phyloP scores from a whole-genome alignment of 2,888 invertebrate species.

The Lithophane ornitopus region DNA sequence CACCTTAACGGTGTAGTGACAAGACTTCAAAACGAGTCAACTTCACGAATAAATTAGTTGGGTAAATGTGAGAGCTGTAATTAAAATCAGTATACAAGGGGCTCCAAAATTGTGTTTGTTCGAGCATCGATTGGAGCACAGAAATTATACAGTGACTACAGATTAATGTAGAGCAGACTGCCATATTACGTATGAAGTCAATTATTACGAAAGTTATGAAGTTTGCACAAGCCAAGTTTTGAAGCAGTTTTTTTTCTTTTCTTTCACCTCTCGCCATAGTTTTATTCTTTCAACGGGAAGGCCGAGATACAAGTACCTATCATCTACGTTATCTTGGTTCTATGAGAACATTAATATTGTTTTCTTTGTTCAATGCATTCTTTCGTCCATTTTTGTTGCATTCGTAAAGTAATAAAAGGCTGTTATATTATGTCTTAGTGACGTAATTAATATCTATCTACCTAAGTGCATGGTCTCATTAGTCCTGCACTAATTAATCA shows the following conservation, averaged over 20 bases:
- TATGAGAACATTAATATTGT: constrained; percentile 3
- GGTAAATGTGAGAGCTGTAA: constrained; percentile 53
- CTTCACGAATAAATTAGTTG: constrained; percentile 61
- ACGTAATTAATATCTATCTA: constrained; percentile 7
- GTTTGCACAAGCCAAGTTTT: constrained; percentile 40
- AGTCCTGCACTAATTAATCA: constrained; percentile 13
- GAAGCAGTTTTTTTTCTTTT: constrained; percentile 26
- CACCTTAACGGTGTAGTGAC: constrained; percentile 58
- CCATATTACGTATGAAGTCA: constrained; percentile 37
- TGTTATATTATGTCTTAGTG: not conserved
- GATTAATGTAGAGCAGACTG: constrained; percentile 21
- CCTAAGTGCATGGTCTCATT: constrained; percentile 3
- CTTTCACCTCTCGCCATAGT: constrained; percentile 13
- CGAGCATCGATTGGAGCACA: constrained; percentile 44
- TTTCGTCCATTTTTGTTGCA: not conserved
- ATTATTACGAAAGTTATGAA: constrained; percentile 38
- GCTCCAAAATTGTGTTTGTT: constrained; percentile 39
- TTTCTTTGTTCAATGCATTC: constrained; percentile 12
- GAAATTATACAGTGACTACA: constrained; percentile 34
- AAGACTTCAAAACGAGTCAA: constrained; percentile 58
- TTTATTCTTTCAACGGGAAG: constrained; percentile 35
- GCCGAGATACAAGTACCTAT: constrained; percentile 7
- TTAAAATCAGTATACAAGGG: constrained; percentile 51
- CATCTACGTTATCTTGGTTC: constrained; percentile 17
- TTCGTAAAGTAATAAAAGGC: not conserved